Evolutionary conservation across 2,888 invertebrate species (phyloP).

Genomic region (Volucella bombylans): DNA sequence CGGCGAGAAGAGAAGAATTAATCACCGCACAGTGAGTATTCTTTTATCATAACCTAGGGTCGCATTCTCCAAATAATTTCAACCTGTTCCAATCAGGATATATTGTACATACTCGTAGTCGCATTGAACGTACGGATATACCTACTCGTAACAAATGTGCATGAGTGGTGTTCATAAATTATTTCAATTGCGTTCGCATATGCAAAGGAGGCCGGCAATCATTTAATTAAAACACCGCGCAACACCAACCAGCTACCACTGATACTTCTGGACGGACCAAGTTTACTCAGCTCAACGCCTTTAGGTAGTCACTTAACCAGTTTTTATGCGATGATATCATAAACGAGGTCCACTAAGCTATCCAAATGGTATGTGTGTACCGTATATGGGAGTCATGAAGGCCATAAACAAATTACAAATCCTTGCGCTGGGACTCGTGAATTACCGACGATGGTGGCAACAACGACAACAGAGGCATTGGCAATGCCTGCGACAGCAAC

Average conservation of each 20-base stretch:
- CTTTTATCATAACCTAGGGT: conserved; percentile 58
- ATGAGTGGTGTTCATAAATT: conserved; percentile 64
- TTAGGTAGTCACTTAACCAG: conserved; percentile 39
- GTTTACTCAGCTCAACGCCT: neutral
- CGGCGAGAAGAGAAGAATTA: conserved; percentile 22
- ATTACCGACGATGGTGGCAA: conserved; percentile 42
- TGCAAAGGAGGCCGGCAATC: conserved; percentile 62
- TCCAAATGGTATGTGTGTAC: conserved; percentile 31
- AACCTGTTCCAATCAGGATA: conserved; percentile 64
- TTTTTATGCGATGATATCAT: conserved; percentile 65
- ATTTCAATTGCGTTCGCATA: conserved; percentile 58
- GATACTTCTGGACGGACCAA: conserved; percentile 23
- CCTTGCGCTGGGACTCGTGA: conserved; percentile 59
- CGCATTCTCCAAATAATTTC: conserved; percentile 60
- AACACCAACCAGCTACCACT: conserved; percentile 21
- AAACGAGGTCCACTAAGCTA: conserved; percentile 57
- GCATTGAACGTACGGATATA: neutral
- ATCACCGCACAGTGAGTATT: conserved; percentile 34
- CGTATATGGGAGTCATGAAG: conserved; percentile 44
- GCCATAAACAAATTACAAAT: conserved; percentile 71
- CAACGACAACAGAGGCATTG: neutral
- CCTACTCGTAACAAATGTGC: neutral
- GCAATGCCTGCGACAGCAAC: neutral
- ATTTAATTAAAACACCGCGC: conserved; percentile 70
- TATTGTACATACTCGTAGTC: neutral